A percentile compares a stretch with the other conserved stretches of the same genome.
Evolutionary conservation across 2,113 vertebrate species (phyloP).

Genomic region (Passerina amoena): DNA sequence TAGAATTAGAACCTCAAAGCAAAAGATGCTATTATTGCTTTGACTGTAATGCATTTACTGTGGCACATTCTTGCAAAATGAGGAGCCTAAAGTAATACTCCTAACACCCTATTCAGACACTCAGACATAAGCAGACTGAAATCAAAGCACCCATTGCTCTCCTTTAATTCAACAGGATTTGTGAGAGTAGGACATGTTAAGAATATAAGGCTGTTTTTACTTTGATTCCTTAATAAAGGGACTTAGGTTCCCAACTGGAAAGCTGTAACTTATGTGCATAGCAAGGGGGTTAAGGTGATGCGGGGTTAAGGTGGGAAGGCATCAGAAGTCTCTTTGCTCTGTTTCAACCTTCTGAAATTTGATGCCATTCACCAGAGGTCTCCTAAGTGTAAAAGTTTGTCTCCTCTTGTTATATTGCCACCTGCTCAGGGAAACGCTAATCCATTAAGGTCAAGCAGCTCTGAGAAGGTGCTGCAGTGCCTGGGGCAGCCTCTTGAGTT

Average conservation of each 20-base stretch:
- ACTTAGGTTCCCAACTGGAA: conserved; percentile 4
- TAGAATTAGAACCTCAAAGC: not conserved
- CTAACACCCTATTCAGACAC: conserved; percentile 38
- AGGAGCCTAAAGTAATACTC: not conserved
- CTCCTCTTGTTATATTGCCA: conserved; percentile 81
- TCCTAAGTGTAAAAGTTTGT: conserved; percentile 82
- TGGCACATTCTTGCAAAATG: not conserved
- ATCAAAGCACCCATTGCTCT: conserved; percentile 26
- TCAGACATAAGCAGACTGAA: not conserved
- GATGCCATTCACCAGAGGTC: conserved; percentile 66
- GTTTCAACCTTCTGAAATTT: conserved; percentile 56
- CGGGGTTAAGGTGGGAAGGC: conserved; percentile 33
- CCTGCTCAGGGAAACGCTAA: conserved; percentile 85
- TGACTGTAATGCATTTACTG: not conserved
- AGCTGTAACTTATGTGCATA: not conserved
- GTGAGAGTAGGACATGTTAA: not conserved
- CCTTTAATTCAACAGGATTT: conserved; percentile 43
- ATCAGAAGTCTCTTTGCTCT: conserved; percentile 13
- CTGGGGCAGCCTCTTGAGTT: conserved; percentile 84
- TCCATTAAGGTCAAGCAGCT: conserved; percentile 86
- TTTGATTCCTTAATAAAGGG: conserved; percentile 52
- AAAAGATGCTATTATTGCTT: not conserved
- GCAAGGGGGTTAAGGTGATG: conserved; percentile 18
- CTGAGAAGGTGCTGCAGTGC: conserved; percentile 78
- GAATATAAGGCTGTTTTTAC: conserved; percentile 30